These are phyloP conservation scores for rat (Rattus norvegicus) DNA, from an alignment of 2,113 vertebrate genomes.

Conservation along the genomic window GRCr8 NC_086027.1:43205501-43206000, in stretches of 20 bases:
- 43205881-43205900: not conserved
- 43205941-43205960: not conserved
- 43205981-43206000: no score
- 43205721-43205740: not conserved
- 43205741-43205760: not conserved
- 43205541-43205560: not conserved
- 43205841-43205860: no score
- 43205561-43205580: not conserved
- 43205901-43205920: not conserved
- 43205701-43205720: constrained; percentile 8
- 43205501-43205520: not conserved
- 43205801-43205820: not conserved
- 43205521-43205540: not conserved
- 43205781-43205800: no score
- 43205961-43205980: not conserved
- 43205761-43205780: not conserved
- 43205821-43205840: not conserved
- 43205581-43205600: constrained; percentile 15
- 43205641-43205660: not conserved
- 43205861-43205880: not conserved
- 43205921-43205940: not conserved
- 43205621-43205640: constrained; percentile 25
- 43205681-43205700: not conserved
- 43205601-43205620: not conserved
- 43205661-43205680: not conserved